phyloP scores from a whole-genome alignment of 1,140 invertebrate genomes.

The Battus philenor region DNA sequence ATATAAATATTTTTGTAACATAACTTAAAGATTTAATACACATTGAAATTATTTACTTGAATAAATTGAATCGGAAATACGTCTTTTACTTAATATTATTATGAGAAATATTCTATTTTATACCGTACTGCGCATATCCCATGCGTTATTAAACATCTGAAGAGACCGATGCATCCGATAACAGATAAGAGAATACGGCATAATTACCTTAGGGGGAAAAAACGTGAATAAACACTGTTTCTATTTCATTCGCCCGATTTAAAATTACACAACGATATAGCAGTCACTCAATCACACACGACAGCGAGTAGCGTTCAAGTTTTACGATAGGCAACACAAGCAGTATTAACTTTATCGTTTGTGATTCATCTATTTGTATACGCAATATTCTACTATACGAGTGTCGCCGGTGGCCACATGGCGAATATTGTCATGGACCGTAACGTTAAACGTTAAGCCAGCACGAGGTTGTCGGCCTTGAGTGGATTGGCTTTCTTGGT shows the following conservation, averaged over 20 bases:
- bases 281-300: constrained; percentile 5
- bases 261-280: neutral
- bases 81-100: no score
- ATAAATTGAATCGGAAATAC: no score
- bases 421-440: constrained; percentile 54
- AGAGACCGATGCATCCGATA: neutral
- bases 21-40: no score
- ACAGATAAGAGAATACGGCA: constrained; percentile 2
- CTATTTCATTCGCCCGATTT: neutral
- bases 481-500: constrained; percentile 16
- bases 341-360: constrained; percentile 17
- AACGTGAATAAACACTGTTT: constrained; percentile 3
- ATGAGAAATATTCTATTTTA: no score
- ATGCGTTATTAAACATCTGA: no score
- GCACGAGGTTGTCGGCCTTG: constrained; percentile 52
- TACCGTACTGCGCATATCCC: no score
- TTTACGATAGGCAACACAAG: neutral
- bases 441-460: constrained; percentile 25
- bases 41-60: no score
- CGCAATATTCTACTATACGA: constrained; percentile 27
- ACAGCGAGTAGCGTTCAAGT: neutral
- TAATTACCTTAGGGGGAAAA: constrained; percentile 5
- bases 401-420: constrained; percentile 38
- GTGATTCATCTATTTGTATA: constrained; percentile 27
- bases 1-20: no score